These are phyloP conservation scores for Atopsyche davidsoni DNA, from an alignment of 1,140 invertebrate genomes.

Conservation along the genomic window DNA sequence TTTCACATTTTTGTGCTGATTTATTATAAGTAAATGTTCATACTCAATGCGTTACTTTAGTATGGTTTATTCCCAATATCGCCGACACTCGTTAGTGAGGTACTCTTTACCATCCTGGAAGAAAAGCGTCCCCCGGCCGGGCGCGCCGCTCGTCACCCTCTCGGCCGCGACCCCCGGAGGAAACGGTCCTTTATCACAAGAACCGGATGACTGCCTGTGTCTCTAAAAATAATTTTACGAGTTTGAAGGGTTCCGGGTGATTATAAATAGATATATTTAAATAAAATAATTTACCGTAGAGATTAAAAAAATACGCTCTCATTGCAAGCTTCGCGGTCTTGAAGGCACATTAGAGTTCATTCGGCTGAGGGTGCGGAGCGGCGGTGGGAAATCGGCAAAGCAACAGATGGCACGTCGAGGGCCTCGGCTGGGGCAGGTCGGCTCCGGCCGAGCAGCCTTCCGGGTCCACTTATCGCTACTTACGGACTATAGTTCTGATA, in stretches of 20 bases:
- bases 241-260: neutral
- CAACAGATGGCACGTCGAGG: too few relatives aligned
- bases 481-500: neutral
- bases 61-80: too few relatives aligned
- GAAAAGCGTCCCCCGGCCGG: neutral
- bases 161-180: too few relatives aligned
- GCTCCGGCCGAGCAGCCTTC: neutral
- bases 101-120: neutral
- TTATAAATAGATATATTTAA: neutral
- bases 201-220: neutral
- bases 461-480: neutral
- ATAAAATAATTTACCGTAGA: neutral
- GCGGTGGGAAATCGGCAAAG: slow-evolving; percentile 9
- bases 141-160: too few relatives aligned
- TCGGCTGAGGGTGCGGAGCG: slow-evolving; percentile 1
- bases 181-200: neutral
- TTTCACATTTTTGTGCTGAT: too few relatives aligned
- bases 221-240: neutral
- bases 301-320: slow-evolving; percentile 6
- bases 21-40: too few relatives aligned
- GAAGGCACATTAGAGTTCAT: slow-evolving; percentile 21
- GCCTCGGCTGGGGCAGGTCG: neutral
- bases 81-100: too few relatives aligned
- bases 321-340: slow-evolving; percentile 6
- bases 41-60: too few relatives aligned